Base-by-base conservation (phyloP, 1,140 invertebrate species). In the Calycopis cecrops region DNA sequence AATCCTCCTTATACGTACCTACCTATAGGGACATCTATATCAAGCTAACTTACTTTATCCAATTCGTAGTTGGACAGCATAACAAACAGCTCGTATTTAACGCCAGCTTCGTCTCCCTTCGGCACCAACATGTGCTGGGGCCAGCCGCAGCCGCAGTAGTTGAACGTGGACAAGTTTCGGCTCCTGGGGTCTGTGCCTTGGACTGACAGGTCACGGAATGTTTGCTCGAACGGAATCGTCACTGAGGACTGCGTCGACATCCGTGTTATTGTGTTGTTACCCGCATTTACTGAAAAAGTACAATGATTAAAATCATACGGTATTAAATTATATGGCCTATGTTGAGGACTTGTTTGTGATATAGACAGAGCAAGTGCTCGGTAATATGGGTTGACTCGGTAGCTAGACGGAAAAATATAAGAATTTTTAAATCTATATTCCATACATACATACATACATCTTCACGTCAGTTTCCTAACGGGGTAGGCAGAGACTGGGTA, bases 141-240 rank as follows among this genome's bases (percentile, higher is more conserved):
- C 94, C 94, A 96, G 44, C 95, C 95, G 71, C 95, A 96, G 14
- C 95, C 94, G 79, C 95, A 96, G 89, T 91, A 94, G 74, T 93
- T 93, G 81, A 92, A 93, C 55, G 88, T 75, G 4, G 88, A 80
- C 38, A 89, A 80, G 6, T 88, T 79, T 1, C 83, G 52, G 1
- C 81, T 80, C 0, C 71, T 68, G 1, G 83, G 73, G 40, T 84
- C 69, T 1, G 88, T 88, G 4, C 89, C 85, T 59, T 88, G 90
- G 2, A 71, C 70, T 0, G 91, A 90, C 52, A 93, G 73, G 69
- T 92, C 91, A 17, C 92, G 90, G 91, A 93, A 94, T 1, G 92
- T 92, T 18, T 91, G 87, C 69, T 93, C 92, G 57, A 92, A 94
- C 0, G 93, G 92, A 58, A 94, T 93, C 0, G 93, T 94, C 7